These are phyloP conservation scores for Kuschelorhynchus macadamiae DNA, from an alignment of 2,888 invertebrate genomes.

Conservation along the genomic window DNA sequence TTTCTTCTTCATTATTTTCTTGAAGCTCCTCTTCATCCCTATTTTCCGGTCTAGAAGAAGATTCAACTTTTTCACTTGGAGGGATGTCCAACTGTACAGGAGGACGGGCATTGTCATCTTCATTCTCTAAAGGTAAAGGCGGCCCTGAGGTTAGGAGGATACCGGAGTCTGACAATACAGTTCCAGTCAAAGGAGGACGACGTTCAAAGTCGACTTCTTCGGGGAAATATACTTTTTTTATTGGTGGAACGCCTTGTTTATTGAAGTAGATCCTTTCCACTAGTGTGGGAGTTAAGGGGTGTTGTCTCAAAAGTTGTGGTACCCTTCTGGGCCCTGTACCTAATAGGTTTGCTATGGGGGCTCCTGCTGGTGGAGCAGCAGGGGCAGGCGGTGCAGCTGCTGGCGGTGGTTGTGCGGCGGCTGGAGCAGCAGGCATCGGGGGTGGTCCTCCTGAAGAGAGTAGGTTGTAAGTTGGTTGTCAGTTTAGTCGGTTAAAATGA, in stretches of 20 bases:
- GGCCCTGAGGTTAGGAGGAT: not conserved
- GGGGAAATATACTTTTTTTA: constrained; percentile 3
- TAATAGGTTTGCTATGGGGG: constrained; percentile 7
- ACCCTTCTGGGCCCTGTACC: not conserved
- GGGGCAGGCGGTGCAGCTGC: not conserved
- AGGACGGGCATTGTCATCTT: not conserved
- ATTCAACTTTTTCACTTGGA: constrained; percentile 24
- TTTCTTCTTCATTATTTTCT: constrained; percentile 31
- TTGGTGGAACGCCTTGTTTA: constrained; percentile 3
- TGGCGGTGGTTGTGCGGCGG: constrained; percentile 13
- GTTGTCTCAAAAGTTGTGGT: constrained; percentile 15
- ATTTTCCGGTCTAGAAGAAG: too few species aligned
- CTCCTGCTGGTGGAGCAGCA: constrained; percentile 1
- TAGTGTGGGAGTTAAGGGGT: constrained; percentile 26
- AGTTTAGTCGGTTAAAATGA: constrained; percentile 7
- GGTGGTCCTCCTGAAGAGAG: constrained; percentile 23
- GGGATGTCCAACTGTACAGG: constrained; percentile 29
- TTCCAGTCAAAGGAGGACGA: not conserved
- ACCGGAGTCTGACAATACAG: not conserved
- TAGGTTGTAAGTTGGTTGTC: constrained; percentile 6
- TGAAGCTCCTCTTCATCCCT: constrained; percentile 34
- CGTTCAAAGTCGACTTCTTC: constrained; percentile 6
- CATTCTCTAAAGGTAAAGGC: not conserved
- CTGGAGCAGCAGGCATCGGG: constrained; percentile 37
- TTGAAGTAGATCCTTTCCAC: constrained; percentile 42